These are phyloP conservation scores for Tachuris rubrigastra DNA, from an alignment of 2,113 vertebrate genomes.

Conservation along the genomic window DNA sequence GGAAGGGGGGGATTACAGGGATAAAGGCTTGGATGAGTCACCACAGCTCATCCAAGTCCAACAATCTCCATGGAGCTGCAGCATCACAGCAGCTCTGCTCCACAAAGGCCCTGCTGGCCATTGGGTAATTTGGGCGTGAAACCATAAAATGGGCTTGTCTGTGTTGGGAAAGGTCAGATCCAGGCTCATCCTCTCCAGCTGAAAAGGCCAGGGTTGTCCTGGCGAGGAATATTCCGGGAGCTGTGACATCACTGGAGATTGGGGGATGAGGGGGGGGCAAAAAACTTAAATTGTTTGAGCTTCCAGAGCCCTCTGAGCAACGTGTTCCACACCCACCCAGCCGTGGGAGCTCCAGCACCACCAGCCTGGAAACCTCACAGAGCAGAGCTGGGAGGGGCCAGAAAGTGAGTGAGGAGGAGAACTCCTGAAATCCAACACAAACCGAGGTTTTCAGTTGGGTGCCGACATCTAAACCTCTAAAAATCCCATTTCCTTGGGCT, in stretches of 20 bases:
- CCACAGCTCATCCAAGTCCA: background rate
- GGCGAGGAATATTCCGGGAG: fast-evolving
- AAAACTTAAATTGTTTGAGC: background rate
- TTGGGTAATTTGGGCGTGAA: background rate
- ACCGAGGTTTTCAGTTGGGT: fast-evolving
- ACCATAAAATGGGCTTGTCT: background rate
- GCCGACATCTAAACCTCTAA: background rate
- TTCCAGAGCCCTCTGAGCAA: background rate
- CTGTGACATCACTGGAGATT: fast-evolving
- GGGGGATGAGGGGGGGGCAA: no score
- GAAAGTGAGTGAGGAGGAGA: fast-evolving
- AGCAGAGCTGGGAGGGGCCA: fast-evolving
- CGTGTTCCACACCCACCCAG: fast-evolving
- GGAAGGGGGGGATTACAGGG: background rate
- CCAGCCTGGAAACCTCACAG: background rate
- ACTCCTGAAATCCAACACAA: no score
- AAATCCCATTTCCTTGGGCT: background rate
- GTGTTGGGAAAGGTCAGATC: background rate
- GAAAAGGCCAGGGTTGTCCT: background rate
- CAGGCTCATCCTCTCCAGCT: background rate
- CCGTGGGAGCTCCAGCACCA: background rate
- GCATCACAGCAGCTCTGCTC: background rate
- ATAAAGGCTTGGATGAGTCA: background rate
- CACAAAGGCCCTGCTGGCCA: background rate
- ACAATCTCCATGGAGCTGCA: background rate